phyloP scores from a whole-genome alignment of 2,113 vertebrate genomes.

The Syngnathus scovelli region DNA sequence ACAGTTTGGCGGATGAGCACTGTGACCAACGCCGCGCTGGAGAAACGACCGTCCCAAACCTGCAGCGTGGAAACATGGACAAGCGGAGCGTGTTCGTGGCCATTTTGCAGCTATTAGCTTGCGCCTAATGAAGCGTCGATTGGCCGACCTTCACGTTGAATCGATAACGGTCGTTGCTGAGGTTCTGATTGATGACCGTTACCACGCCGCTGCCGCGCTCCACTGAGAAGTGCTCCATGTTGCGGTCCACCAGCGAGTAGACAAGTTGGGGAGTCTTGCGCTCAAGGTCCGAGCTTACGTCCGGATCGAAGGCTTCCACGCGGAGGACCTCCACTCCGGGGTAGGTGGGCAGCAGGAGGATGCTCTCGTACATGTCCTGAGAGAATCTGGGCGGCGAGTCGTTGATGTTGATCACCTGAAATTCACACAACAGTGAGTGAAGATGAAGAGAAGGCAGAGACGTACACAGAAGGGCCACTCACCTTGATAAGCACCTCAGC shows the following conservation, averaged over 20 bases:
- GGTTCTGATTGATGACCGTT: constrained; percentile 81
- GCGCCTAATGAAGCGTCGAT: not conserved
- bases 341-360: constrained; percentile 89
- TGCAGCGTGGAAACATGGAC: constrained; percentile 6
- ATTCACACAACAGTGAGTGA: not conserved
- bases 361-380: constrained; percentile 83
- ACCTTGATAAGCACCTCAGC: constrained; percentile 85
- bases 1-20: constrained; percentile 84
- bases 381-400: constrained; percentile 91
- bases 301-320: constrained; percentile 86
- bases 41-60: constrained; percentile 91
- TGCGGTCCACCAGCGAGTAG: constrained; percentile 82
- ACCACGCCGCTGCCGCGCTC: constrained; percentile 81
- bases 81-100: not conserved
- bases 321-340: constrained; percentile 83
- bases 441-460: constrained; percentile 4
- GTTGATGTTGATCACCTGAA: constrained; percentile 84
- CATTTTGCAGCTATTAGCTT: not conserved
- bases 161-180: constrained; percentile 85
- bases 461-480: not conserved
- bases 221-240: constrained; percentile 79
- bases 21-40: constrained; percentile 79
- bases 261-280: constrained; percentile 71
- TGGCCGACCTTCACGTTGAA: constrained; percentile 74
- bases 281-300: constrained; percentile 76